Conservation (phyloP, 2,113 vertebrate species). For the Triplophysa siluroides region DNA sequence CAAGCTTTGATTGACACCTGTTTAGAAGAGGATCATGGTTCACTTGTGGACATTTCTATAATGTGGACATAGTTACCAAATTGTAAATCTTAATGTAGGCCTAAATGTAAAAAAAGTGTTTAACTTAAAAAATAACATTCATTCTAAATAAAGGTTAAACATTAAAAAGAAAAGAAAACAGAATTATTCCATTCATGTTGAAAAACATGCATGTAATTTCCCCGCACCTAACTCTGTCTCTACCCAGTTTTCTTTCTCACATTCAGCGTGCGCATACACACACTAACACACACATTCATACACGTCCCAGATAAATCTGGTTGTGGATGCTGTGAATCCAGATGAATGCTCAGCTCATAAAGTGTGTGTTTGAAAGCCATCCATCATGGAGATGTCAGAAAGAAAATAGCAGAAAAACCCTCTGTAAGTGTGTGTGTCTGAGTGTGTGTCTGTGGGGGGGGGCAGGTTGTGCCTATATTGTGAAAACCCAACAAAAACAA, state of each 20-base stretch:
- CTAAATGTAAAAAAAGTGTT: too few relatives aligned
- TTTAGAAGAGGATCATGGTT: background rate
- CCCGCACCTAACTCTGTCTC: conserved; percentile 19
- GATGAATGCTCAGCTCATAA: conserved; percentile 65
- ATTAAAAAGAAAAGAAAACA: background rate
- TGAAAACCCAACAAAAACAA: too few relatives aligned
- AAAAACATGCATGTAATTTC: conserved; percentile 11
- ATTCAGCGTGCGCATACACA: conserved; percentile 29
- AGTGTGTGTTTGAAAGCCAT: conserved; percentile 61
- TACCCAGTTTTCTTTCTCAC: conserved; percentile 19
- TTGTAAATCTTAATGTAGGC: too few relatives aligned
- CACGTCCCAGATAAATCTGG: conserved; percentile 51
- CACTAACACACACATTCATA: conserved; percentile 32
- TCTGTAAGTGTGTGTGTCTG: conserved; percentile 29
- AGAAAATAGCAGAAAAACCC: conserved; percentile 53
- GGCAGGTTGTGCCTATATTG: too few relatives aligned
- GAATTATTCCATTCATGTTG: conserved; percentile 14
- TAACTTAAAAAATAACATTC: background rate
- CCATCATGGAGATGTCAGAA: conserved; percentile 58
- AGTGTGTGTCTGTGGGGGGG: background rate
- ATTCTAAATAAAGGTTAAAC: background rate
- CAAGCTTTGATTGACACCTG: conserved; percentile 13
- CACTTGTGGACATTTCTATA: background rate
- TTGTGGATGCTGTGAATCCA: conserved; percentile 59
- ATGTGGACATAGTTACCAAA: too few relatives aligned